Evolutionary conservation across 1,140 invertebrate genomes (phyloP).

Genomic region (Drosophila neocordata): DNA sequence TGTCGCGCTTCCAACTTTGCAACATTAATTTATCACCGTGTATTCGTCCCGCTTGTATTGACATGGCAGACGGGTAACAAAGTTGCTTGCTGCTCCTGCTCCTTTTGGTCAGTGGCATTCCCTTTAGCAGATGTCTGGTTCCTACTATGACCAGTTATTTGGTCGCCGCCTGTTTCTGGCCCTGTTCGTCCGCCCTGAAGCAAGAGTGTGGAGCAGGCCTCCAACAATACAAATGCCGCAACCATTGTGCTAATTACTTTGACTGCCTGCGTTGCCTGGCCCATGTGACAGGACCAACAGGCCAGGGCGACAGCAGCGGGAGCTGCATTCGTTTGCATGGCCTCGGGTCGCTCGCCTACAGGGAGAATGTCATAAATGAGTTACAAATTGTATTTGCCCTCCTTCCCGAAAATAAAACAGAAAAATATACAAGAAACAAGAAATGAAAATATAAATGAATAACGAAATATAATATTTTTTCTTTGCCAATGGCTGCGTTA

Average conservation of each 20-base stretch:
- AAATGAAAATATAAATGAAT: background rate
- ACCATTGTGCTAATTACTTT: conserved; percentile 82
- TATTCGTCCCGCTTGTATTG: conserved; percentile 66
- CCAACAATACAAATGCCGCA: conserved; percentile 73
- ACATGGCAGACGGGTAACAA: conserved; percentile 38
- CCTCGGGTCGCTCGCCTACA: conserved; percentile 81
- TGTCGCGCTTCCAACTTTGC: conserved; percentile 50
- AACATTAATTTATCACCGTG: conserved; percentile 75
- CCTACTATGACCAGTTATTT: conserved; percentile 28
- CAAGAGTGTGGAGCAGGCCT: conserved; percentile 68
- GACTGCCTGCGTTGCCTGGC: conserved; percentile 66
- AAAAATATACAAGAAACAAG: background rate
- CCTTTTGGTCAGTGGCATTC: conserved; percentile 30
- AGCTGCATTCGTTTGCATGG: conserved; percentile 82
- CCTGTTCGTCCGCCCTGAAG: conserved; percentile 34
- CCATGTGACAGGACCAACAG: conserved; percentile 67
- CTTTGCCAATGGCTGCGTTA: background rate
- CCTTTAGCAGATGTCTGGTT: conserved; percentile 17
- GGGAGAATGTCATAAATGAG: conserved; percentile 59
- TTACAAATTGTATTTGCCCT: conserved; percentile 62
- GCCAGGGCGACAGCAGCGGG: conserved; percentile 68
- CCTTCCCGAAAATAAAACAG: background rate
- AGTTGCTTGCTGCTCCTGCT: conserved; percentile 13
- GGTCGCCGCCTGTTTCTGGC: conserved; percentile 12
- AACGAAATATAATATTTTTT: background rate